These are phyloP conservation scores for Bombus turneri DNA, from an alignment of 1,140 invertebrate species.

Conservation along the genomic window DNA sequence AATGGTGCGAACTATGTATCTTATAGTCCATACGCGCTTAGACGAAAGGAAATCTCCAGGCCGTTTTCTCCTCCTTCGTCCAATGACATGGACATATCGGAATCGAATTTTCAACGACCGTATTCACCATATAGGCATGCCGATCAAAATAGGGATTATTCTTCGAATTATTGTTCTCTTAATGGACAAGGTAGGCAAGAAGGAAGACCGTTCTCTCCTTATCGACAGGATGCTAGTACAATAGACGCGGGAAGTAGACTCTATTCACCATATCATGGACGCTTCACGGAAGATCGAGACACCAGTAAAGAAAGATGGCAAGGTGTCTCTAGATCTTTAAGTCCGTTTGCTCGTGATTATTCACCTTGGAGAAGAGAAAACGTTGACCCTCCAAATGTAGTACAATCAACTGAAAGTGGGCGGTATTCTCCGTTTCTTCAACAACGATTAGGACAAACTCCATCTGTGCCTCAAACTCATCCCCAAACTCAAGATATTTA, in stretches of 20 bases:
- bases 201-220: conserved; percentile 71
- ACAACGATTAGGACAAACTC: conserved; percentile 69
- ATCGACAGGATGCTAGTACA: conserved; percentile 61
- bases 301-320: conserved; percentile 75
- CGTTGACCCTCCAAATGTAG: conserved; percentile 79
- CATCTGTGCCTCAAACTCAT: conserved; percentile 73
- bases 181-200: conserved; percentile 71
- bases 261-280: conserved; percentile 73
- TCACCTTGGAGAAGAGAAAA: conserved; percentile 81
- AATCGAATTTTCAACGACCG: conserved; percentile 62
- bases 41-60: conserved; percentile 75
- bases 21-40: conserved; percentile 79
- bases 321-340: conserved; percentile 75
- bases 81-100: conserved; percentile 60
- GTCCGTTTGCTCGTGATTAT: conserved; percentile 79
- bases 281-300: conserved; percentile 73
- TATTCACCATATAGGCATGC: conserved; percentile 71
- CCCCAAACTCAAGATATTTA: conserved; percentile 77
- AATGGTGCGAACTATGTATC: conserved; percentile 77
- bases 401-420: conserved; percentile 74
- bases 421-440: conserved; percentile 76
- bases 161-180: conserved; percentile 61
- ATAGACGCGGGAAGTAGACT: conserved; percentile 57
- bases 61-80: conserved; percentile 73
- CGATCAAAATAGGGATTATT: conserved; percentile 69